A percentile compares a stretch with the other conserved stretches of the same genome.
These are phyloP conservation scores for Stegodyphus dumicola DNA, from an alignment of 1,140 invertebrate species.

Conservation along the genomic window DNA sequence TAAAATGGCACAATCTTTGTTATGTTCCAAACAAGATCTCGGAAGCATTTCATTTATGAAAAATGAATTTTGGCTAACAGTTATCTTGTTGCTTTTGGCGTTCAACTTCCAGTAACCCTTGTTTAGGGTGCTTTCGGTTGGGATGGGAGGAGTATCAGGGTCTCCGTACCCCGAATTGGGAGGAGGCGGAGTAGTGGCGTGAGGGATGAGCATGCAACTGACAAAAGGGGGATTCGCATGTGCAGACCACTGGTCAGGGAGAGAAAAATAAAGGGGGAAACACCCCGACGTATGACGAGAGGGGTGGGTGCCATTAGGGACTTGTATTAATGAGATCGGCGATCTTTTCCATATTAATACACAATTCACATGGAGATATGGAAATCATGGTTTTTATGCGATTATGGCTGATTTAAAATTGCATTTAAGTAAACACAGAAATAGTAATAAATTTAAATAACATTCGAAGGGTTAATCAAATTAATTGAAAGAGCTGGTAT, in stretches of 20 bases:
- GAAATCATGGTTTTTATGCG: too few relatives aligned
- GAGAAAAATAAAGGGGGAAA: background rate
- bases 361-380: too few relatives aligned
- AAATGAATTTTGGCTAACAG: background rate
- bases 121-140: background rate
- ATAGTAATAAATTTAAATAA: too few relatives aligned
- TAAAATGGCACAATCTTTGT: too few relatives aligned
- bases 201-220: constrained; percentile 35
- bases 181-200: constrained; percentile 21
- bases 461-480: too few relatives aligned
- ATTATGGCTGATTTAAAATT: too few relatives aligned
- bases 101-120: background rate
- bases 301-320: background rate
- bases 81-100: background rate
- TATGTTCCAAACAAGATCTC: too few relatives aligned
- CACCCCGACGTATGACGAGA: background rate
- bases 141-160: background rate
- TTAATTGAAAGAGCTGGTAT: too few relatives aligned
- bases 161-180: background rate
- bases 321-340: background rate
- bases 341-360: background rate
- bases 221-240: background rate
- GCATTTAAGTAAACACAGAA: too few relatives aligned
- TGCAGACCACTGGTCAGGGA: constrained; percentile 32
- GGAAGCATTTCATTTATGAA: too few relatives aligned